Percentiles rank a stretch among this genome's conserved stretches.
phyloP scores from a whole-genome alignment of 2,888 invertebrate species.

The Volucella zonaria region DNA sequence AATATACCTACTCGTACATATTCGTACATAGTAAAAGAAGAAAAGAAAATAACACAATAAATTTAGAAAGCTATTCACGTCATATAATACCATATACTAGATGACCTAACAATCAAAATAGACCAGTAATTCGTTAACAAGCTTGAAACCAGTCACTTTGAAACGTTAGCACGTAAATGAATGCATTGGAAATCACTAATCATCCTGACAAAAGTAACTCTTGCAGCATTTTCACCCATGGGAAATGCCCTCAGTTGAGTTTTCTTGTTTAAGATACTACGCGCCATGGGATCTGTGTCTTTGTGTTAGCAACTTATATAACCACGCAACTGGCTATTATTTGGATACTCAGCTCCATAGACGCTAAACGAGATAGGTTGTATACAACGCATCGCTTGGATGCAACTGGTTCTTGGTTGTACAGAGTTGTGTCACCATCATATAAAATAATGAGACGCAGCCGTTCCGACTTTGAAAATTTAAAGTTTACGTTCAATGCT shows the following conservation, averaged over 20 bases:
- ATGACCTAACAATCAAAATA: no score
- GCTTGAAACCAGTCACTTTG: background rate
- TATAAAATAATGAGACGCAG: background rate
- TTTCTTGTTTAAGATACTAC: conserved; percentile 47
- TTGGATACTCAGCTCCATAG: background rate
- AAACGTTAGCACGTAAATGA: background rate
- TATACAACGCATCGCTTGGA: conserved; percentile 37
- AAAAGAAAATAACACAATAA: no score
- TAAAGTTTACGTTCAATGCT: conserved; percentile 75
- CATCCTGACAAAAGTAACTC: conserved; percentile 9
- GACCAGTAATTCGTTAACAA: no score
- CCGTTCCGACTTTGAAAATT: conserved; percentile 70
- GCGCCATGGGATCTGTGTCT: conserved; percentile 46
- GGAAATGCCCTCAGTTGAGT: conserved; percentile 26
- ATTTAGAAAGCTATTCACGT: no score
- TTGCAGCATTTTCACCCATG: conserved; percentile 13
- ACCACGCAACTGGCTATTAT: conserved; percentile 21
- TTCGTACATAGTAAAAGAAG: no score
- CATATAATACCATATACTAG: no score
- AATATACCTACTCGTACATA: no score
- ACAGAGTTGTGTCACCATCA: conserved; percentile 10
- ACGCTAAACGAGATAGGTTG: conserved; percentile 31
- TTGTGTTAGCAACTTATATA: conserved; percentile 41
- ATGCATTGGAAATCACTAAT: background rate
- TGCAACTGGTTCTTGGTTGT: conserved; percentile 56